Evolutionary conservation across 2,797 vertebrate genomes (phyloP), one percentile per base, ranked within the genome.

Genomic region (Myiotriccus ornatus): DNA sequence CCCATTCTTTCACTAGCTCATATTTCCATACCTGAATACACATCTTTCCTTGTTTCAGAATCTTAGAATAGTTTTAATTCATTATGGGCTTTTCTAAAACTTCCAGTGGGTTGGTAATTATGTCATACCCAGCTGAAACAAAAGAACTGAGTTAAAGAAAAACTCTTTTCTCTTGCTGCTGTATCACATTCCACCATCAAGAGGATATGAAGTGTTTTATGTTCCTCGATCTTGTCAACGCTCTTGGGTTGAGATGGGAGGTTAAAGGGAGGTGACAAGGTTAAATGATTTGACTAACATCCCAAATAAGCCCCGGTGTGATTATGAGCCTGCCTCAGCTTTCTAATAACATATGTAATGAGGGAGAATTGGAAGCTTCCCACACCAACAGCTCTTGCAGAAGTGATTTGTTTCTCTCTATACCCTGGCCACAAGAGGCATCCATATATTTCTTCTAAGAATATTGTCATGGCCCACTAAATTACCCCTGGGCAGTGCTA

Each of bases 251-350:
- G 90, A 93, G 87, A 80, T 23, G 71, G 78, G 80, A 95, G 71
- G 89, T 95, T 95, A 93, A 93, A 93, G 91, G 73, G 77, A 91
- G 86, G 75, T 91, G 93, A 95, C 93, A 85, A 91, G 86, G 92
- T 96, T 96, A 95, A 94, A 90, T 90, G 89, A 87, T 94, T 96
- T 95, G 93, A 93, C 73, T 96, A 96, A 95, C 90, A 92, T 44
- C 74, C 74, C 87, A 93, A 90, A 92, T 84, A 95, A 82, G 79
- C 30, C 82, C 85, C 37, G 60, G 39, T 59, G 84, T 92, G 89
- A 92, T 79, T 92, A 94, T 70, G 37, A 91, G 39, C 46, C 84
- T 89, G 63, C 65, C 46, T 84, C 82, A 91, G 87, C 79, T 93
- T 79, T 95, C 95, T 96, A 91, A 93, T 96, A 93, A 94, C 78